A percentile compares a stretch with the other conserved stretches of the same genome.
Evolutionary conservation across 2,113 vertebrate genomes (phyloP).

Genomic region (Calyptomena viridis): DNA sequence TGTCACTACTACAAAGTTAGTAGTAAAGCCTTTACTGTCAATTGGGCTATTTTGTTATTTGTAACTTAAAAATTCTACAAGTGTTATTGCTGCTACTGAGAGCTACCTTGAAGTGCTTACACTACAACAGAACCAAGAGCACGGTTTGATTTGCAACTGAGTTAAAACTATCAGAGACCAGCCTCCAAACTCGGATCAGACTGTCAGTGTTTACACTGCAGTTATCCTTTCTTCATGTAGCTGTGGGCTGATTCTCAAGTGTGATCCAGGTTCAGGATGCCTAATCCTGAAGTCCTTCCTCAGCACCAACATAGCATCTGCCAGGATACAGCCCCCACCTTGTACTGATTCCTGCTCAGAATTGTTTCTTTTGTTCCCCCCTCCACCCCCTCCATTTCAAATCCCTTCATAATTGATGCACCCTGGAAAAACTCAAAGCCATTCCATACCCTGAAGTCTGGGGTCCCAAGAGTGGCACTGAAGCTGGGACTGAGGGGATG

Average conservation of each 20-base stretch:
- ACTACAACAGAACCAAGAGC: neutral
- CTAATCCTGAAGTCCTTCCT: neutral
- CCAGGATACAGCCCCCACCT: neutral
- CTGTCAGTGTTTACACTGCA: accelerated
- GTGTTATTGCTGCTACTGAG: neutral
- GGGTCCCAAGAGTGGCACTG: neutral
- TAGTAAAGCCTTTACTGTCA: neutral
- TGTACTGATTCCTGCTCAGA: neutral
- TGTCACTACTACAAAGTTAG: neutral
- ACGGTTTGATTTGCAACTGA: neutral
- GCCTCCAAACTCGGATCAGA: neutral
- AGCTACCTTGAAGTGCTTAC: neutral
- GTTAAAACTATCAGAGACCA: neutral
- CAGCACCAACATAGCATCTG: neutral
- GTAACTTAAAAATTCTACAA: neutral
- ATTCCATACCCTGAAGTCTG: neutral
- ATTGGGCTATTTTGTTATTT: neutral
- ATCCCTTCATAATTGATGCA: neutral
- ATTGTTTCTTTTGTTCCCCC: too few species aligned
- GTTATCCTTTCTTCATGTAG: neutral
- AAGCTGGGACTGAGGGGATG: neutral
- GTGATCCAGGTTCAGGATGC: neutral
- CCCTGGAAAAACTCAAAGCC: neutral
- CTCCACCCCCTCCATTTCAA: neutral
- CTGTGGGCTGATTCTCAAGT: neutral